A percentile compares a stretch with the other conserved stretches of the same genome.
phyloP scores from a whole-genome alignment of 2,113 vertebrate genomes.

The Catagonus wagneri region DNA sequence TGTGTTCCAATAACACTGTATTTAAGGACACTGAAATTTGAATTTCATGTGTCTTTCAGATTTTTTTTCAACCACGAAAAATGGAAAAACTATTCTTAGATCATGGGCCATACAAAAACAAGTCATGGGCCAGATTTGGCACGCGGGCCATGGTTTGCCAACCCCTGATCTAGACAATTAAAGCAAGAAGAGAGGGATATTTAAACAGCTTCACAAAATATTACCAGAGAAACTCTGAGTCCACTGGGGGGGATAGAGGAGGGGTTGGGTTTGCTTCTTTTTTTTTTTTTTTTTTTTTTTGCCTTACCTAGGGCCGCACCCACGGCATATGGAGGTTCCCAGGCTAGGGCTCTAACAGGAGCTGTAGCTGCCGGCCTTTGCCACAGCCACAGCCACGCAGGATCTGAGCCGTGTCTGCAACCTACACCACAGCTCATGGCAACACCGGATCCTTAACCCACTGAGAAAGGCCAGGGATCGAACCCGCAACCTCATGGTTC shows the following conservation, averaged over 20 bases:
- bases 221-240: slow-evolving; percentile 43
- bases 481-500: no score
- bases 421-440: no score
- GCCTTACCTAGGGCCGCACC: no score
- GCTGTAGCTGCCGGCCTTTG: no score
- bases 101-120: not conserved
- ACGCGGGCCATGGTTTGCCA: not conserved
- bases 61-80: slow-evolving; percentile 51
- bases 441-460: no score
- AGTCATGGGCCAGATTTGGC: not conserved
- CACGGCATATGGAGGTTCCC: no score
- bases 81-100: slow-evolving; percentile 12
- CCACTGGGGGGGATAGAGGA: no score
- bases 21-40: not conserved
- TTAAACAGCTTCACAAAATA: slow-evolving; percentile 54
- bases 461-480: no score
- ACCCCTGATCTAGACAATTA: slow-evolving; percentile 37
- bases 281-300: no score
- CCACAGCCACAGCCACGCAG: no score
- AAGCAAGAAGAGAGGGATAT: slow-evolving; percentile 23
- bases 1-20: not conserved
- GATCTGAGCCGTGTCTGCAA: no score
- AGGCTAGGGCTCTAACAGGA: no score
- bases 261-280: not conserved
- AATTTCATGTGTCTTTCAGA: slow-evolving; percentile 20